phyloP scores from a whole-genome alignment of 2,888 invertebrate species.

The Caenorhabditis zanzibari region DNA sequence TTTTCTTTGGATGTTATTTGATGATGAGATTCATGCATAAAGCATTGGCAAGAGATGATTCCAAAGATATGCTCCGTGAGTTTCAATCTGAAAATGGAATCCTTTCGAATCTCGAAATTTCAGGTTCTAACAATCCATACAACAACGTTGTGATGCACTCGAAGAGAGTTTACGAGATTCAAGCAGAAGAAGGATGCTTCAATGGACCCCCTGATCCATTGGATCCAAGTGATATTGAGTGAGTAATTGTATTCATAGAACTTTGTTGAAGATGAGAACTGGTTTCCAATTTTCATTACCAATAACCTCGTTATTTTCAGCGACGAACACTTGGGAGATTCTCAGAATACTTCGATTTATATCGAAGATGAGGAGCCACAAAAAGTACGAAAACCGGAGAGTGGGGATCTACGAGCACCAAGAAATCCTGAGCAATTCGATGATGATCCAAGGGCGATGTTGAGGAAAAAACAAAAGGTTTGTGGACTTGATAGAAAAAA shows the following conservation, averaged over 20 bases:
- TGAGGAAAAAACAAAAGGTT: conserved; percentile 70
- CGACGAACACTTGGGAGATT: conserved; percentile 47
- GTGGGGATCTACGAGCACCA: conserved; percentile 54
- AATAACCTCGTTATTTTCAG: conserved; percentile 28
- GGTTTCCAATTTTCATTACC: neutral
- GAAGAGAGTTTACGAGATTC: conserved; percentile 75
- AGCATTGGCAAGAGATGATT: conserved; percentile 67
- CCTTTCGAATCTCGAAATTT: neutral
- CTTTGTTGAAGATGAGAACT: neutral
- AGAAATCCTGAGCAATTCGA: conserved; percentile 45
- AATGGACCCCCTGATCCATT: conserved; percentile 62
- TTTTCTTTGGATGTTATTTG: conserved; percentile 71
- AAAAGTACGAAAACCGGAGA: conserved; percentile 64
- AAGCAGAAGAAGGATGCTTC: conserved; percentile 75
- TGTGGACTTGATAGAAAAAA: neutral
- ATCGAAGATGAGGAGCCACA: conserved; percentile 58
- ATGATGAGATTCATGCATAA: conserved; percentile 75
- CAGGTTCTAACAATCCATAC: conserved; percentile 58
- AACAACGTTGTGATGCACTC: conserved; percentile 74
- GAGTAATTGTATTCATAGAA: conserved; percentile 17
- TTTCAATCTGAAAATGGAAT: neutral
- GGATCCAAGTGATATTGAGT: conserved; percentile 61
- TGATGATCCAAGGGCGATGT: conserved; percentile 71
- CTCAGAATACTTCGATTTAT: conserved; percentile 47
- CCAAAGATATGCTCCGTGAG: conserved; percentile 68